These are phyloP conservation scores for Trileptium ribeirensis DNA, from an alignment of 2,888 invertebrate species.

Conservation along the genomic window DNA sequence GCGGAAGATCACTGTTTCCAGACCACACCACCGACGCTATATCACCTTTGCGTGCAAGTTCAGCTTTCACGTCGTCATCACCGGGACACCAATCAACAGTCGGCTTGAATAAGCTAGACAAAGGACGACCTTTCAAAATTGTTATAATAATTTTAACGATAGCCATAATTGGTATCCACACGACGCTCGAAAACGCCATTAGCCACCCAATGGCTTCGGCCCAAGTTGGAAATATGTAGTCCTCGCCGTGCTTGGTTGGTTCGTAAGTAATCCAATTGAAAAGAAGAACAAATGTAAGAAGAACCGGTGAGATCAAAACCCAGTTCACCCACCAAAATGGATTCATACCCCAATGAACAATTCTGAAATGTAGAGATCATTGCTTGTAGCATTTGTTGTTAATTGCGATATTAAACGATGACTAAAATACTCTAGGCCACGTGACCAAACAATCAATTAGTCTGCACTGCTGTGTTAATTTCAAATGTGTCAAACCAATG, in stretches of 20 bases:
- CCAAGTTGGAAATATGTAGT: conserved; percentile 19
- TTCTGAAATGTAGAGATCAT: no score
- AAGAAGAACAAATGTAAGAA: conserved; percentile 9
- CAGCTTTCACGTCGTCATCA: neutral
- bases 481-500: no score
- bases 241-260: conserved; percentile 17
- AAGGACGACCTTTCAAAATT: neutral
- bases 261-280: neutral
- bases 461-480: no score
- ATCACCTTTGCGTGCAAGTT: neutral
- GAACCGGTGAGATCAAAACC: conserved; percentile 9
- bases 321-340: neutral
- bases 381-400: no score
- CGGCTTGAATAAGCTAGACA: neutral
- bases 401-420: no score
- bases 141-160: neutral
- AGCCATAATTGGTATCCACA: conserved; percentile 17
- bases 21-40: neutral
- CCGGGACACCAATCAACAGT: neutral
- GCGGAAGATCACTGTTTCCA: neutral
- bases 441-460: no score
- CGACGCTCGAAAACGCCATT: neutral
- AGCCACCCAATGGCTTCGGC: conserved; percentile 22
- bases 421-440: no score
- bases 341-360: neutral